phyloP scores from a whole-genome alignment of 30 jellyfish, hydroid and myxozoan genomes.

The Aurelia sp. region DNA sequence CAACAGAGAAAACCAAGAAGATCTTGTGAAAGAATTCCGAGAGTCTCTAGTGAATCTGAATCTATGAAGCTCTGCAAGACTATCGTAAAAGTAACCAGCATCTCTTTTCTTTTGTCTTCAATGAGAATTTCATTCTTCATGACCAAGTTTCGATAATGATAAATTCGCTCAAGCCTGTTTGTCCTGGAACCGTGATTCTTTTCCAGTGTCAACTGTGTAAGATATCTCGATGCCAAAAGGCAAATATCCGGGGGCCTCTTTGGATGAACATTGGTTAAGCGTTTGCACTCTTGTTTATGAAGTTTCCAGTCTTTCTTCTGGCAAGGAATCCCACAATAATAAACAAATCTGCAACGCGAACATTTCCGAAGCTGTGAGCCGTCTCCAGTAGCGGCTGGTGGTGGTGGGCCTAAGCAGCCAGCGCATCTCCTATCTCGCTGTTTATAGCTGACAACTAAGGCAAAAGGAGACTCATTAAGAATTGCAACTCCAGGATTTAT shows the following conservation, averaged over 20 bases:
- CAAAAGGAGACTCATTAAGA: conserved; percentile 53
- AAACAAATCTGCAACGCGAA: conserved; percentile 80
- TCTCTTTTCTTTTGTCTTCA: conserved; percentile 73
- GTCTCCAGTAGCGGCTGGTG: neutral
- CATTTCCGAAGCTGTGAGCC: conserved; percentile 64
- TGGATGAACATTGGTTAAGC: conserved; percentile 79
- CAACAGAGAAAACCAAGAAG: conserved; percentile 74
- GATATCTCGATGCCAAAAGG: conserved; percentile 75
- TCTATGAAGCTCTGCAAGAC: conserved; percentile 59
- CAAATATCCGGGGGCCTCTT: conserved; percentile 95
- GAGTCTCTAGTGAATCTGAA: conserved; percentile 11
- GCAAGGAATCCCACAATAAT: conserved; percentile 87
- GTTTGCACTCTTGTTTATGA: conserved; percentile 91
- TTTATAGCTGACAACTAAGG: conserved; percentile 44
- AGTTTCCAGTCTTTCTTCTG: conserved; percentile 87
- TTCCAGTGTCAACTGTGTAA: conserved; percentile 8
- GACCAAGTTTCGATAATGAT: neutral
- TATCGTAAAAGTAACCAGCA: conserved; percentile 77
- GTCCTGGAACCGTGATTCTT: neutral
- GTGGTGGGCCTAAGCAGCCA: conserved; percentile 58
- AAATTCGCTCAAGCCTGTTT: neutral
- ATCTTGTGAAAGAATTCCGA: conserved; percentile 34
- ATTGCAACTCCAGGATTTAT: conserved; percentile 51
- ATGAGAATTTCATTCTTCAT: conserved; percentile 4
- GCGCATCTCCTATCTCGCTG: conserved; percentile 74